Percentiles rank a stretch among this genome's conserved stretches.
Evolutionary conservation across 2,113 vertebrate genomes (phyloP).

Genomic region (Microcebus ravelobensis): DNA sequence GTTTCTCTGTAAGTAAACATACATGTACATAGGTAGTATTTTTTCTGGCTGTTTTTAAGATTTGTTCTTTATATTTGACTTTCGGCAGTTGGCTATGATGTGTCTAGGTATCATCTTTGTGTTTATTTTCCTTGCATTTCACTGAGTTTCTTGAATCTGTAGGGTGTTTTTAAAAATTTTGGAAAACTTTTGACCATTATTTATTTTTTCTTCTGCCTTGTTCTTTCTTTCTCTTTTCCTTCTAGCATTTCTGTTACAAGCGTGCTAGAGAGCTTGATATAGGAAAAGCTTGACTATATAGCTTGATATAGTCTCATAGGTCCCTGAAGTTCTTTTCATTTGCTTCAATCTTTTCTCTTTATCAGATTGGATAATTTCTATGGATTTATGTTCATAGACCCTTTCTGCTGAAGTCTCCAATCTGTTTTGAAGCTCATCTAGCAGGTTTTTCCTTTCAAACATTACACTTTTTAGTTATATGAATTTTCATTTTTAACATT

Average conservation of each 20-base stretch:
- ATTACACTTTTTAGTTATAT: not conserved
- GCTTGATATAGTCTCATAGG: not conserved
- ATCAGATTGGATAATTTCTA: not conserved
- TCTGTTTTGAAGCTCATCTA: not conserved
- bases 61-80: not conserved
- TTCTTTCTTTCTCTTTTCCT: not conserved
- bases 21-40: not conserved
- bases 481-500: not conserved
- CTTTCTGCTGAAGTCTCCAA: not conserved
- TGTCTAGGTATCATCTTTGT: not conserved
- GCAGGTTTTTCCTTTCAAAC: not conserved
- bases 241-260: not conserved
- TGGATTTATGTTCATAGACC: not conserved
- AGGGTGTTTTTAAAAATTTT: not conserved
- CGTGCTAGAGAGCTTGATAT: not conserved
- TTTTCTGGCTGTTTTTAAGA: not conserved
- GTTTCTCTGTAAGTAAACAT: not conserved
- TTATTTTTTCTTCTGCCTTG: not conserved
- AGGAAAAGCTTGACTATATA: no score
- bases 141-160: not conserved
- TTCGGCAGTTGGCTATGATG: not conserved
- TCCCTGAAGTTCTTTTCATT: not conserved
- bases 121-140: not conserved
- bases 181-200: not conserved
- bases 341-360: not conserved